Percentiles rank a stretch among this genome's conserved stretches.
Evolutionary conservation across 2,113 vertebrate species (phyloP).

Genomic region (Pachypanchax playfairii): DNA sequence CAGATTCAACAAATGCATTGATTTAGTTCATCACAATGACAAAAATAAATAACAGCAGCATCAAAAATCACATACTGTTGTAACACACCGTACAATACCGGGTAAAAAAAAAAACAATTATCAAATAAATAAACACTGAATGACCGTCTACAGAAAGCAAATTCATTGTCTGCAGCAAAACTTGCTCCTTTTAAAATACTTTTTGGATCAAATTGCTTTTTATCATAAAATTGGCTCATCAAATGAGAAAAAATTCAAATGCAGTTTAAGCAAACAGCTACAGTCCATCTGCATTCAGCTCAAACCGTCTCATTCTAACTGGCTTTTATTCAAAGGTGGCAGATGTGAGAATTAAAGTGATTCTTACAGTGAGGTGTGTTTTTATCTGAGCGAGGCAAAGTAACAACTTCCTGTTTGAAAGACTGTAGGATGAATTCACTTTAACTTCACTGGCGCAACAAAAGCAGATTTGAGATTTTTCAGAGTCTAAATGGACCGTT

Average conservation of each 20-base stretch:
- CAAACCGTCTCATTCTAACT: not conserved
- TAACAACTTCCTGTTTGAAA: slow-evolving; percentile 8
- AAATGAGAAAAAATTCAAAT: slow-evolving; percentile 18
- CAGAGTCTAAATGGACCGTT: slow-evolving; percentile 51
- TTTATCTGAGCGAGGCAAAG: slow-evolving; percentile 19
- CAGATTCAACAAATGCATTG: slow-evolving; percentile 24
- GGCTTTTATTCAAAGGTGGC: not conserved
- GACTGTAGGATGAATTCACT: slow-evolving; percentile 14
- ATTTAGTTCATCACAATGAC: slow-evolving; percentile 48
- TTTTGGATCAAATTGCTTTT: no score
- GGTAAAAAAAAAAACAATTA: slow-evolving; percentile 60
- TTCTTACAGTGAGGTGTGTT: not conserved
- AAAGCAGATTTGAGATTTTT: slow-evolving; percentile 36
- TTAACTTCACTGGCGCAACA: slow-evolving; percentile 38
- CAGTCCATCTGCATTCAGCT: not conserved
- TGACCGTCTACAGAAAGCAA: slow-evolving; percentile 70
- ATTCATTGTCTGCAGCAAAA: slow-evolving; percentile 41
- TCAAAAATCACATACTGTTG: slow-evolving; percentile 40
- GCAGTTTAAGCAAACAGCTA: not conserved
- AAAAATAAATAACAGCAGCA: slow-evolving; percentile 38
- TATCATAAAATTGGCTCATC: slow-evolving; percentile 17
- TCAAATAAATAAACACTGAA: no score
- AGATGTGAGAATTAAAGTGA: slow-evolving; percentile 23
- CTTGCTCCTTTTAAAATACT: slow-evolving; percentile 35
- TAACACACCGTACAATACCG: slow-evolving; percentile 57